Base-by-base conservation (phyloP, 2,888 invertebrate genomes). In the Torymus texanus region DNA sequence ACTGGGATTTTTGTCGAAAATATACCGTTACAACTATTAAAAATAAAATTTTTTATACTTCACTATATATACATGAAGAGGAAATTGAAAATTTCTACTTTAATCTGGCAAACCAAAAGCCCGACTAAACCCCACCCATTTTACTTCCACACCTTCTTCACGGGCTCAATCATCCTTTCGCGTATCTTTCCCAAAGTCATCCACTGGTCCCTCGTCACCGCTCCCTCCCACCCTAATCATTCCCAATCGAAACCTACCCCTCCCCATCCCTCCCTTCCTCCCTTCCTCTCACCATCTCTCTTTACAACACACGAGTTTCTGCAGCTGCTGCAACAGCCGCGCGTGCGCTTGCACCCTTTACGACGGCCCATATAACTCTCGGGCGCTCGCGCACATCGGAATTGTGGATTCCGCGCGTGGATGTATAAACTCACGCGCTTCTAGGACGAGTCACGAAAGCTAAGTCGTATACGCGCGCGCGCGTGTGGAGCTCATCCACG, bases 351-450 rank as follows among this genome's bases (percentile, higher is more conserved):
- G 41, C 8, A 8, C 41, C 41, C 56, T 65, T 76, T 76, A 70
- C 68, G 75, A 63, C 56, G 41, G 41, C n/a, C 68, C 24, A 50
- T 63, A 76, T 61, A 70, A 70, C 62, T 41, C 41, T 41, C 5
- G 10, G 18, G 59, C n/a, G 62, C 53, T 8, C 21, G 62, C 29
- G 61, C 21, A n/a, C 72, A 51, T 65, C 67, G 53, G 50, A 68
- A 75, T 61, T 68, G 67, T 59, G 68, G 59, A 50, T 75, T 68
- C 56, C 29, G 58, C 53, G 63, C 70, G 62, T 62, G 56, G 50
- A 13, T 24, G 58, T 63, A 77, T 77, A 71, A 77, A 77, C 59
- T 65, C 53, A 59, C 18, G 59, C 14, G 58, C 21, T 21, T 24
- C 41, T 41, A 41, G 41, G 41, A 41, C 41, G 24, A 74, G n/a